These are phyloP conservation scores for Terebella lapidaria DNA, from an alignment of 2,888 invertebrate genomes.

Conservation along the genomic window DNA sequence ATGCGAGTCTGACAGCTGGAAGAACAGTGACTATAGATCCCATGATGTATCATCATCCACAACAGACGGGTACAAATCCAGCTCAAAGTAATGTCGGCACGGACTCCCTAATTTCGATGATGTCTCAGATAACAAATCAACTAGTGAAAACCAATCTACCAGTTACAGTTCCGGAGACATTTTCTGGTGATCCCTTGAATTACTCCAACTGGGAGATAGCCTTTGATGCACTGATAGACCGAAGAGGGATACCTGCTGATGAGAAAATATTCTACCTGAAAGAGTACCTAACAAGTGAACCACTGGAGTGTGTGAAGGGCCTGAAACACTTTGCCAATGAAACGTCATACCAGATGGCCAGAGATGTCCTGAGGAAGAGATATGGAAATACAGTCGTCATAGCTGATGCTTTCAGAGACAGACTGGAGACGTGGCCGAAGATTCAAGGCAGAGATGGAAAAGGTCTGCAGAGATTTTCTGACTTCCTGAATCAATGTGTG, in stretches of 20 bases:
- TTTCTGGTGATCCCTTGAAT: conserved; percentile 20
- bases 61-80: no score
- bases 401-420: conserved; percentile 1
- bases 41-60: no score
- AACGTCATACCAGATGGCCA: no score
- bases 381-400: conserved; percentile 22
- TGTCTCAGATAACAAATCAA: no score
- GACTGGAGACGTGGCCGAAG: background rate
- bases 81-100: no score
- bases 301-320: conserved; percentile 22
- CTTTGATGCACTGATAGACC: conserved; percentile 18
- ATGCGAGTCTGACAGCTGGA: no score
- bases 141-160: conserved; percentile 13
- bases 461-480: background rate
- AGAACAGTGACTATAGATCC: no score
- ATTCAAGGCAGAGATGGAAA: background rate
- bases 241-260: conserved; percentile 8
- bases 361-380: no score
- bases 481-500: background rate
- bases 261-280: conserved; percentile 25
- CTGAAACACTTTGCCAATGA: no score
- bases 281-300: conserved; percentile 21
- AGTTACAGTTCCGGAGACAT: conserved; percentile 15
- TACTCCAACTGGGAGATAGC: conserved; percentile 22
- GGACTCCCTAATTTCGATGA: no score